These are phyloP conservation scores for Pemphredon lugubris DNA, from an alignment of 2,888 invertebrate genomes.

Conservation along the genomic window DNA sequence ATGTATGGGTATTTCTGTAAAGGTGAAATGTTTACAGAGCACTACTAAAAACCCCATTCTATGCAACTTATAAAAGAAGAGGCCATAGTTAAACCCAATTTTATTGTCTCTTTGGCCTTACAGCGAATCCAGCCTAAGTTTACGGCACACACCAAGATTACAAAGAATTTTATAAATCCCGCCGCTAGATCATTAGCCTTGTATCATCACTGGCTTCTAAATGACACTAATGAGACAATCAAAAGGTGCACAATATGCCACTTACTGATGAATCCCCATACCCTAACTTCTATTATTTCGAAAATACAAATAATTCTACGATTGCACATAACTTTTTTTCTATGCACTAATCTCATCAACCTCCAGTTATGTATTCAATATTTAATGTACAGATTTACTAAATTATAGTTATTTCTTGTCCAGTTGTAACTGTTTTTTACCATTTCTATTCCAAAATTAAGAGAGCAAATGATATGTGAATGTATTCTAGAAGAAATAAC, in stretches of 20 bases:
- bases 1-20: slow-evolving; percentile 60
- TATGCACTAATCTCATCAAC: background rate
- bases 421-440: background rate
- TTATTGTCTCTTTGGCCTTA: slow-evolving; percentile 81
- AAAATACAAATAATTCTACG: background rate
- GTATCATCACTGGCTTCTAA: slow-evolving; percentile 78
- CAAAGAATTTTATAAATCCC: slow-evolving; percentile 78
- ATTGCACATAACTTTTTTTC: background rate
- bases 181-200: slow-evolving; percentile 77
- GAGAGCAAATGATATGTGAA: background rate
- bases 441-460: background rate
- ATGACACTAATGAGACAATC: slow-evolving; percentile 61
- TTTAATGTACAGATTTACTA: background rate
- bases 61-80: slow-evolving; percentile 61
- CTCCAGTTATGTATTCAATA: background rate
- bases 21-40: slow-evolving; percentile 22
- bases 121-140: slow-evolving; percentile 76
- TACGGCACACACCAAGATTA: slow-evolving; percentile 80
- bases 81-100: slow-evolving; percentile 60
- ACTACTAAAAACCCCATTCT: slow-evolving; percentile 54
- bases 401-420: background rate
- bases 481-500: no score
- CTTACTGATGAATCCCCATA: slow-evolving; percentile 62
- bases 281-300: background rate
- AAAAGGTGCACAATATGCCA: slow-evolving; percentile 50